Evolutionary conservation across 2,113 vertebrate genomes (phyloP).

Genomic region (Oxygymnocypris stewartii): DNA sequence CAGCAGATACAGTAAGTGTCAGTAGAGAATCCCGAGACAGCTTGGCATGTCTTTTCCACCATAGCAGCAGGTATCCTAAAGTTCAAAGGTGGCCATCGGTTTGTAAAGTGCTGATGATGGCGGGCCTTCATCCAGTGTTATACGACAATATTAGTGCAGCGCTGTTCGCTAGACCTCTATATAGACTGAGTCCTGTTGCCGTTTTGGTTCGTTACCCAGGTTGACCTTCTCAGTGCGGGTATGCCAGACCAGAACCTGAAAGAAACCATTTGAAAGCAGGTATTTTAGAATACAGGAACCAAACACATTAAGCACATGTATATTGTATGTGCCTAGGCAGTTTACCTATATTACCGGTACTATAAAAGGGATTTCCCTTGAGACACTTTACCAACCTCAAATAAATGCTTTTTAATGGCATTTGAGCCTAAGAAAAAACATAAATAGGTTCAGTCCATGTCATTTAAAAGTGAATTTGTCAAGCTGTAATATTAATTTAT

Average conservation of each 20-base stretch:
- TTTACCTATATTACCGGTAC: background rate
- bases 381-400: background rate
- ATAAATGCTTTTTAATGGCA: background rate
- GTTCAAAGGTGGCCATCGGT: slow-evolving; percentile 42
- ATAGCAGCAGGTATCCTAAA: slow-evolving; percentile 16
- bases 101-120: slow-evolving; percentile 49
- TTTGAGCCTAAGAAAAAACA: background rate
- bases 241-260: slow-evolving; percentile 97
- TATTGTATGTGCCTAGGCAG: background rate
- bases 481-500: background rate
- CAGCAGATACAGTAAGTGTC: background rate
- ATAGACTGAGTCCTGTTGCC: slow-evolving; percentile 85
- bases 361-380: background rate
- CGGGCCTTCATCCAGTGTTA: slow-evolving; percentile 23
- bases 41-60: slow-evolving; percentile 12
- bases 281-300: slow-evolving; percentile 18
- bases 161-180: slow-evolving; percentile 84
- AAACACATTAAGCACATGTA: background rate
- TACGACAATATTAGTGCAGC: slow-evolving; percentile 4
- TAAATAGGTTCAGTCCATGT: background rate
- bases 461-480: background rate
- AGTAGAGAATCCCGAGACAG: background rate
- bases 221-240: slow-evolving; percentile 97
- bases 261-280: slow-evolving; percentile 21
- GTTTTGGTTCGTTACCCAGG: slow-evolving; percentile 90